A percentile compares a stretch with the other conserved stretches of the same genome.
Conservation (phyloP, 2,888 invertebrate species). For the Yponomeuta cagnagella region DNA sequence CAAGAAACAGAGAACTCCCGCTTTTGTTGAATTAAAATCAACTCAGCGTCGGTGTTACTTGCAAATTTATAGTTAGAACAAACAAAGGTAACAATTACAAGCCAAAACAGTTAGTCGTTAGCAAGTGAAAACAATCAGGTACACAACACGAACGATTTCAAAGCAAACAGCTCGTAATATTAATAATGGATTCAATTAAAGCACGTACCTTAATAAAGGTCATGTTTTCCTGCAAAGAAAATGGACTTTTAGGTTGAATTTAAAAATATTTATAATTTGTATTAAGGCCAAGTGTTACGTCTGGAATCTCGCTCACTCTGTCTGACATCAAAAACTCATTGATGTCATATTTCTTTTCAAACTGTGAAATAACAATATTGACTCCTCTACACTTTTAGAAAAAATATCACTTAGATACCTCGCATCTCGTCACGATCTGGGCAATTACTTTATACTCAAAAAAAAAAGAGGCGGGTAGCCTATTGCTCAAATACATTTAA, state of each 20-base stretch:
- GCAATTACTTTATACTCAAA: no score
- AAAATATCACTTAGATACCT: no score
- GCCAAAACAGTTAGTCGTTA: not conserved
- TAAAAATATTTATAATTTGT: slow-evolving; percentile 14
- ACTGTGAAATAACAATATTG: no score
- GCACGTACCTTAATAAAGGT: slow-evolving; percentile 81
- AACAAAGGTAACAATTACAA: not conserved
- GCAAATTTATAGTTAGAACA: slow-evolving; percentile 6
- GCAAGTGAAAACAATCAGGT: not conserved
- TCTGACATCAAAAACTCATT: no score
- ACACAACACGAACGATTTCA: not conserved
- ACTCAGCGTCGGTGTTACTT: not conserved
- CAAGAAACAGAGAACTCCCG: not conserved
- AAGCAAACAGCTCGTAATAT: not conserved
- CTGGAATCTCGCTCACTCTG: no score
- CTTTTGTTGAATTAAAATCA: not conserved
- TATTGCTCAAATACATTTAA: no score
- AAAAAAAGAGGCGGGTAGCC: no score
- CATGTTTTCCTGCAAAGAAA: slow-evolving; percentile 78
- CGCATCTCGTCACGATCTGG: no score
- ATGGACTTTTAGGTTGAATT: slow-evolving; percentile 20
- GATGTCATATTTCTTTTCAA: no score
- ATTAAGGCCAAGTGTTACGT: no score
- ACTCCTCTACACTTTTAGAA: no score
- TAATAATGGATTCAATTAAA: slow-evolving; percentile 7